A percentile compares a stretch with the other conserved stretches of the same genome.
These are phyloP conservation scores for Anthophora plumipes DNA, from an alignment of 2,888 invertebrate genomes.

Conservation along the genomic window DNA sequence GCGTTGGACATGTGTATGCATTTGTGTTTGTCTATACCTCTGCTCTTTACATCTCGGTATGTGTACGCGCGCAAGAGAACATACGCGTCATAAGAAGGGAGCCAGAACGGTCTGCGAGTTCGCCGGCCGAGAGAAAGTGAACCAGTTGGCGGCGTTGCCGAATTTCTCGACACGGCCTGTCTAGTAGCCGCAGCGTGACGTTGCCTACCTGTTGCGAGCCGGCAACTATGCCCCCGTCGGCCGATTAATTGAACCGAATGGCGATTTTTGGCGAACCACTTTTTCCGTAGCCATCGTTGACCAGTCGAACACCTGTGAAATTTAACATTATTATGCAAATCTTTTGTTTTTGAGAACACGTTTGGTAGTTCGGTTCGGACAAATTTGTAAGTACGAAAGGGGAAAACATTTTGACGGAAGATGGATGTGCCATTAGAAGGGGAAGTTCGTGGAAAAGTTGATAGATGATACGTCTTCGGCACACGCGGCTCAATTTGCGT, in stretches of 20 bases:
- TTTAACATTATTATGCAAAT: neutral
- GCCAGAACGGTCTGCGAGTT: constrained; percentile 71
- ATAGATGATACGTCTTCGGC: constrained; percentile 29
- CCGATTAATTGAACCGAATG: constrained; percentile 59
- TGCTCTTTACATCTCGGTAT: neutral
- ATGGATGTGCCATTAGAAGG: neutral
- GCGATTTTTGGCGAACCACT: constrained; percentile 64
- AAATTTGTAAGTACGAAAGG: too few relatives aligned
- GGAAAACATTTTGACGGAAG: neutral
- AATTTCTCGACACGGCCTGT: constrained; percentile 74
- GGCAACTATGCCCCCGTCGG: constrained; percentile 60
- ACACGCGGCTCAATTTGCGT: constrained; percentile 35
- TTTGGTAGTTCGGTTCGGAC: too few relatives aligned
- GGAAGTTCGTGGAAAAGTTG: constrained; percentile 26
- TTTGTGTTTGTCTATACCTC: neutral
- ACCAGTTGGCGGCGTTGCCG: constrained; percentile 82
- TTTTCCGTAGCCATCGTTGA: constrained; percentile 53
- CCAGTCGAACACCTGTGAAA: neutral
- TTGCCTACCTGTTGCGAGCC: constrained; percentile 67
- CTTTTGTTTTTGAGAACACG: neutral
- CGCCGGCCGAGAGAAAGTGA: constrained; percentile 82
- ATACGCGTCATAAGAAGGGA: constrained; percentile 54
- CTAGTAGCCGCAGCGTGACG: constrained; percentile 53
- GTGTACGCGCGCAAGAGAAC: constrained; percentile 20
- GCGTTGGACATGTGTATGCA: neutral